These are phyloP conservation scores for Progne subis DNA, from an alignment of 2,113 vertebrate species.

Conservation along the genomic window DNA sequence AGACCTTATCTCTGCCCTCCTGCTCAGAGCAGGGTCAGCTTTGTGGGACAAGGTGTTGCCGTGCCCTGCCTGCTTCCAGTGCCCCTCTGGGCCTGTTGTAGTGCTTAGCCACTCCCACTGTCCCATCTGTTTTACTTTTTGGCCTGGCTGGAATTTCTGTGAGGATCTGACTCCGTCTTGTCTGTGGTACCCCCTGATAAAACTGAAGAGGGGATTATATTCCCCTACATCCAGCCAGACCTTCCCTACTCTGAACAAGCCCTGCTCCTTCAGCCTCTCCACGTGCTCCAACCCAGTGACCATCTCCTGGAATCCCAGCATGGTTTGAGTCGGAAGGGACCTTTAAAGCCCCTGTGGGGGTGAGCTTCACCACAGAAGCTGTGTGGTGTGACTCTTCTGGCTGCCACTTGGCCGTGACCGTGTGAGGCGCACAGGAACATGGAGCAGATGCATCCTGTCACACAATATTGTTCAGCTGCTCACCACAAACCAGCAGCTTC, in stretches of 20 bases:
- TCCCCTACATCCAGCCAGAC: neutral
- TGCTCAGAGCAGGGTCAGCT: neutral
- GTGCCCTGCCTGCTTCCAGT: neutral
- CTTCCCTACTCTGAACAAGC: neutral
- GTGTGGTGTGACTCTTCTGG: fast-evolving
- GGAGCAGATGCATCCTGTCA: neutral
- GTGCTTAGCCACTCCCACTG: neutral
- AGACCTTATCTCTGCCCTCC: neutral
- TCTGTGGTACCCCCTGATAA: neutral
- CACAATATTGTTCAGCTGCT: neutral
- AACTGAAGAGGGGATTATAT: neutral
- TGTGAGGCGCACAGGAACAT: neutral
- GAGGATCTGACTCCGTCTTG: neutral
- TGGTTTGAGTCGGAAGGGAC: neutral
- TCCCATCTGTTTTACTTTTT: neutral
- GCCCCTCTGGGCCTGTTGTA: neutral
- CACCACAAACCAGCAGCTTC: neutral
- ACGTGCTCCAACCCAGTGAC: neutral
- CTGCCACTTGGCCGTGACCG: neutral
- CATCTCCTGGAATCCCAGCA: neutral
- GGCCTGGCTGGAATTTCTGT: neutral
- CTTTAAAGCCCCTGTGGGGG: neutral
- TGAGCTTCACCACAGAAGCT: neutral
- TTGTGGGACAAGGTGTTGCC: neutral
- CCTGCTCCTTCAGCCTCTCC: neutral